These are phyloP conservation scores for Exephanes ischioxanthus DNA, from an alignment of 2,888 invertebrate genomes.

Conservation along the genomic window DNA sequence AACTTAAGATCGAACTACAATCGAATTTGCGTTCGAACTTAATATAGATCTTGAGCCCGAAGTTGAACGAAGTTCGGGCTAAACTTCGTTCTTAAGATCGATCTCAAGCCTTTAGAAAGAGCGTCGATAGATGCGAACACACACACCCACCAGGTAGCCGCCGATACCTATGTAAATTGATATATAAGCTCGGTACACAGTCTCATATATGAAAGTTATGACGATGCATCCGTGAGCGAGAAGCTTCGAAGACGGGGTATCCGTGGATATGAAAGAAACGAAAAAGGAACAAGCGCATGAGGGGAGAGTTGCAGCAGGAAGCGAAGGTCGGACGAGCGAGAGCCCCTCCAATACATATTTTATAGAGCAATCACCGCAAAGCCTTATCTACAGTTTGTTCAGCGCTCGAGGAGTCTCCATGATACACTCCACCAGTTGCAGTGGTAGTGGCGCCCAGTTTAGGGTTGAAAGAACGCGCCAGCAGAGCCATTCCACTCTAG, in stretches of 20 bases:
- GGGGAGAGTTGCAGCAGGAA: slow-evolving; percentile 22
- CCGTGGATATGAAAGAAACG: slow-evolving; percentile 22
- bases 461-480: slow-evolving; percentile 59
- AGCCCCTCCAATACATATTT: slow-evolving; percentile 80
- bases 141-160: background rate
- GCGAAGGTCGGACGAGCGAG: slow-evolving; percentile 47
- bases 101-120: background rate
- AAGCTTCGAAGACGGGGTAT: slow-evolving; percentile 47
- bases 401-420: slow-evolving; percentile 74
- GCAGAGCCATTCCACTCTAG: slow-evolving; percentile 68
- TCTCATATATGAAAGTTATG: slow-evolving; percentile 56
- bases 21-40: too few relatives aligned
- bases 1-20: too few relatives aligned
- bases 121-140: background rate
- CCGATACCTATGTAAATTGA: slow-evolving; percentile 27
- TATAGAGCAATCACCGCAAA: slow-evolving; percentile 83
- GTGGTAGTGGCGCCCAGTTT: slow-evolving; percentile 48
- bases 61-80: too few relatives aligned
- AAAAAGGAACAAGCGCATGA: slow-evolving; percentile 43
- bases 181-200: slow-evolving; percentile 8
- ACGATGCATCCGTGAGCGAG: slow-evolving; percentile 45
- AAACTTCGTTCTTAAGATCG: too few relatives aligned
- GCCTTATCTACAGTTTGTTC: slow-evolving; percentile 83
- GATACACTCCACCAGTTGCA: slow-evolving; percentile 14
- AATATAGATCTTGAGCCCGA: too few relatives aligned